Percentiles rank a stretch among this genome's conserved stretches.
Evolutionary conservation across 1,140 invertebrate species (phyloP).

Genomic region (Phenacoccus solenopsis): DNA sequence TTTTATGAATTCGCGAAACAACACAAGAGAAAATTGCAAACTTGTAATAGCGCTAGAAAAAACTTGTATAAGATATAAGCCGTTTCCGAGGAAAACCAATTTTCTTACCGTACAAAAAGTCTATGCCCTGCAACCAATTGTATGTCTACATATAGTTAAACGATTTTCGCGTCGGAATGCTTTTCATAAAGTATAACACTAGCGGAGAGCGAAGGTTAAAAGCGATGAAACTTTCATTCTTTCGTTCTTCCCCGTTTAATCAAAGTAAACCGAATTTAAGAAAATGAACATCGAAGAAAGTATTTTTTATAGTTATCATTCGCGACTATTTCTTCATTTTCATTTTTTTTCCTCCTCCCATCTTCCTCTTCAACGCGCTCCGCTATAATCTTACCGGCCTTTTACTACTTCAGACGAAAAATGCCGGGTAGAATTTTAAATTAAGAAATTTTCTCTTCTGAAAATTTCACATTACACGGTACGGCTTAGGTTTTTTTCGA

Average conservation of each 20-base stretch:
- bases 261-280: constrained; percentile 11
- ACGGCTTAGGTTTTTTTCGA: too few relatives aligned
- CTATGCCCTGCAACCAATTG: constrained; percentile 15
- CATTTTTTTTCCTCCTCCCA: neutral
- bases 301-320: constrained; percentile 16
- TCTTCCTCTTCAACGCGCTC: neutral
- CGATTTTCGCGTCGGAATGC: constrained; percentile 14
- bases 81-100: constrained; percentile 9
- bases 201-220: neutral
- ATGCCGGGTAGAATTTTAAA: neutral
- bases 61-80: neutral
- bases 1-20: constrained; percentile 10
- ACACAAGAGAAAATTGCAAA: constrained; percentile 7
- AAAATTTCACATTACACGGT: too few relatives aligned
- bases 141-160: constrained; percentile 18
- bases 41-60: neutral
- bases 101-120: constrained; percentile 10
- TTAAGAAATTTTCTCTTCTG: neutral
- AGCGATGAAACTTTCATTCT: constrained; percentile 2
- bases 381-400: neutral
- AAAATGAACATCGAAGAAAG: constrained; percentile 15
- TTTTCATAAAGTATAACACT: neutral
- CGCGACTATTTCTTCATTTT: constrained; percentile 16
- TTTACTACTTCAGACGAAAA: neutral
- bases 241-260: neutral